phyloP scores from a whole-genome alignment of 2,113 vertebrate genomes.

The Cebidichthys violaceus region DNA sequence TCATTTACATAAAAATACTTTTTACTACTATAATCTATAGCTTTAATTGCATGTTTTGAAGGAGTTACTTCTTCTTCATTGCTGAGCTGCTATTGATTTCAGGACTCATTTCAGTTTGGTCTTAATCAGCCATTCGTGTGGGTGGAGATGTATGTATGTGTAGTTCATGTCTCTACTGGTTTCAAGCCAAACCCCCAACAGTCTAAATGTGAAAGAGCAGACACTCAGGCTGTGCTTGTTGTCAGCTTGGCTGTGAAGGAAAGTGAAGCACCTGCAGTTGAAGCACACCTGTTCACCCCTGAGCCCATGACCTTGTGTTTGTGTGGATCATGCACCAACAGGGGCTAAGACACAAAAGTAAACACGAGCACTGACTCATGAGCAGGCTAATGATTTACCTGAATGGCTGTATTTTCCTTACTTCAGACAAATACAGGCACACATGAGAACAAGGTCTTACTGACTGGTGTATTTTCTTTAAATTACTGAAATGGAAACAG shows the following conservation, averaged over 20 bases:
- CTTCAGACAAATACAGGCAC: slow-evolving; percentile 25
- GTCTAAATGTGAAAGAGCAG: slow-evolving; percentile 37
- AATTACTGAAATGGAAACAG: not conserved
- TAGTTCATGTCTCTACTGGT: slow-evolving; percentile 6
- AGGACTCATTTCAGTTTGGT: not conserved
- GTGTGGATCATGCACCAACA: slow-evolving; percentile 32
- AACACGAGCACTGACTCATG: slow-evolving; percentile 74
- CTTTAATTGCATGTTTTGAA: not conserved
- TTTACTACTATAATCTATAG: not conserved
- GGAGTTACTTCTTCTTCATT: not conserved
- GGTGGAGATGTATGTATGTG: not conserved
- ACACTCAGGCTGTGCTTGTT: slow-evolving; percentile 36
- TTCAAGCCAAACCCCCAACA: slow-evolving; percentile 13
- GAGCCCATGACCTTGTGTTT: slow-evolving; percentile 68
- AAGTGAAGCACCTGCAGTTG: slow-evolving; percentile 70
- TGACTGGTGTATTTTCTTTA: slow-evolving; percentile 15
- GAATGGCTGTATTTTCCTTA: slow-evolving; percentile 56
- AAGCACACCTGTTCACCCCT: slow-evolving; percentile 73
- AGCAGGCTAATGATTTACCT: slow-evolving; percentile 80
- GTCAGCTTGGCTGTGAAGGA: slow-evolving; percentile 61
- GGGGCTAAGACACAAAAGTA: slow-evolving; percentile 61
- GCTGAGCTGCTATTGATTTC: not conserved
- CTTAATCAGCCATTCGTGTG: not conserved
- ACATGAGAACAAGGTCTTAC: slow-evolving; percentile 10
- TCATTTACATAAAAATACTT: slow-evolving; percentile 7